Percentiles rank a stretch among this genome's conserved stretches.
Evolutionary conservation across 1,140 invertebrate genomes (phyloP).

Genomic region (Nasonia vitripennis): DNA sequence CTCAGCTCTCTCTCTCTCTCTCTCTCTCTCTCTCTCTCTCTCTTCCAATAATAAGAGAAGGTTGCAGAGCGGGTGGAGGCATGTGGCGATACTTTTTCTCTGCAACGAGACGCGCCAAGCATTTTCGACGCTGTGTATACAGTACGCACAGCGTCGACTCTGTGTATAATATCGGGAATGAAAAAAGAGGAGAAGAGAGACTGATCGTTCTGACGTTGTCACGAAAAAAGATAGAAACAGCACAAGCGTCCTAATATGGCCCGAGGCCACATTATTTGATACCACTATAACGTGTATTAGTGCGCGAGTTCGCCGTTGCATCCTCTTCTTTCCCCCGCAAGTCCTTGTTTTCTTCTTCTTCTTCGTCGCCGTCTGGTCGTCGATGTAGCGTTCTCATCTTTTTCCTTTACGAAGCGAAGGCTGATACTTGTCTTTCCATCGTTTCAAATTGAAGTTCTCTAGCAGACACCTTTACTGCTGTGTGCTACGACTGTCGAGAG

Average conservation of each 20-base stretch:
- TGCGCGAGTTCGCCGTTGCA: conserved; percentile 17
- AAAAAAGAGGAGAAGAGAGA: background rate
- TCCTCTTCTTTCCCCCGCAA: background rate
- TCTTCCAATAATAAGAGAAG: conserved; percentile 38
- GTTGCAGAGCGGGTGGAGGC: background rate
- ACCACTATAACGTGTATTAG: conserved; percentile 45
- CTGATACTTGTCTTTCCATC: background rate
- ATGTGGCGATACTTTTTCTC: too few relatives aligned
- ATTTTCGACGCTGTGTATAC: too few relatives aligned
- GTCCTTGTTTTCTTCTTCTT: background rate
- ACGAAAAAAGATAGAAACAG: background rate
- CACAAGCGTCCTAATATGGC: conserved; percentile 64
- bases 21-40: background rate
- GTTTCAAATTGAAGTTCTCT: conserved; percentile 22
- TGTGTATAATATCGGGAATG: conserved; percentile 46
- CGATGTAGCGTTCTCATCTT: background rate
- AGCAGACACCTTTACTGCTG: too few relatives aligned
- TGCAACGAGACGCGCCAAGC: too few relatives aligned
- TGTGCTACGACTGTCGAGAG: too few relatives aligned
- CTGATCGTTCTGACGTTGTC: conserved; percentile 4
- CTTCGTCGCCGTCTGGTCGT: background rate
- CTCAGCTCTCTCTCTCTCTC: background rate
- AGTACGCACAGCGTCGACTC: too few relatives aligned
- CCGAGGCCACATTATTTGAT: conserved; percentile 66
- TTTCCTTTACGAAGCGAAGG: background rate